Evolutionary conservation across 2,888 invertebrate genomes (phyloP).

Genomic region (Bombylius major): DNA sequence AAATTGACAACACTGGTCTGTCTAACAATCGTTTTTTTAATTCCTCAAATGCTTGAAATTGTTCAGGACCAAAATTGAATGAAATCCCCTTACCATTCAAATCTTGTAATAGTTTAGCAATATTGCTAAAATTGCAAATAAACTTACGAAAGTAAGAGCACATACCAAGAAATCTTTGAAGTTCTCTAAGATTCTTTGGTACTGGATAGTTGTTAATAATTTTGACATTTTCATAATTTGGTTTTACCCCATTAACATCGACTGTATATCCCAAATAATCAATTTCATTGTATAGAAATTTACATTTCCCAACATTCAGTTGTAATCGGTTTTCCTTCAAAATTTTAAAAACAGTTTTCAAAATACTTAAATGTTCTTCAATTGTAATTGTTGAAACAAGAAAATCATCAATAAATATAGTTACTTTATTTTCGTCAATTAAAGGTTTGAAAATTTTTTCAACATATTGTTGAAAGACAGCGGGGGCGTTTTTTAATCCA

Average conservation of each 20-base stretch:
- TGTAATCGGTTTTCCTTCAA: slow-evolving; percentile 8
- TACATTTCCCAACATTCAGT: slow-evolving; percentile 15
- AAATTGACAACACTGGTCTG: slow-evolving; percentile 10
- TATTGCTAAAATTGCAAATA: neutral
- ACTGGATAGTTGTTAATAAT: slow-evolving; percentile 12
- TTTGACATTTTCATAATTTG: slow-evolving; percentile 16
- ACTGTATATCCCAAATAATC: slow-evolving; percentile 19
- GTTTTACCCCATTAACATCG: slow-evolving; percentile 15
- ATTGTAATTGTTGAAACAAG: too few species aligned
- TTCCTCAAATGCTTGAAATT: slow-evolving; percentile 5
- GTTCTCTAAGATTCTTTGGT: neutral
- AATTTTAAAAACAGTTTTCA: slow-evolving; percentile 4
- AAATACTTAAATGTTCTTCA: slow-evolving; percentile 1
- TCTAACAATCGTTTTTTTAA: slow-evolving; percentile 1
- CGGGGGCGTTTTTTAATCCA: neutral
- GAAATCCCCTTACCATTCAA: slow-evolving; percentile 2
- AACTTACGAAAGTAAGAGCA: slow-evolving; percentile 18
- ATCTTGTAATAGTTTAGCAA: neutral
- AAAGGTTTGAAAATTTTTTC: too few species aligned
- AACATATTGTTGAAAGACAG: neutral
- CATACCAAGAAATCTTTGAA: slow-evolving; percentile 12
- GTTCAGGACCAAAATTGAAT: slow-evolving; percentile 10
- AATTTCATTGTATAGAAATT: slow-evolving; percentile 12
- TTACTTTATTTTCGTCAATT: too few species aligned
- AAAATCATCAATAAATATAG: too few species aligned